phyloP scores from a whole-genome alignment of 2,113 vertebrate species.

The Istiophorus platypterus region DNA sequence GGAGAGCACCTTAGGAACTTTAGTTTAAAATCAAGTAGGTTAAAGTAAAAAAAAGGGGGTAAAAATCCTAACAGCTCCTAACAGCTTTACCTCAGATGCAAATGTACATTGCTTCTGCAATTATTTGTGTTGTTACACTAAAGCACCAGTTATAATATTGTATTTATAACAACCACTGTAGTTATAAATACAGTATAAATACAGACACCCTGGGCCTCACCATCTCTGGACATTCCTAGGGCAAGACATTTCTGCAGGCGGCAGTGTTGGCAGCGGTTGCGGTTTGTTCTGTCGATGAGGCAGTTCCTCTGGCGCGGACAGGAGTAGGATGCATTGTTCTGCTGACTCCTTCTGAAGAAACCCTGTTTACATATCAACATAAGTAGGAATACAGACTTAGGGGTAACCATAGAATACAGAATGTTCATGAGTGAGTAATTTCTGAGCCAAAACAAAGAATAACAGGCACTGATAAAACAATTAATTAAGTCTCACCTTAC shows the following conservation, averaged over 20 bases:
- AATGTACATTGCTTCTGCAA: neutral
- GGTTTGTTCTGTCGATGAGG: conserved; percentile 99
- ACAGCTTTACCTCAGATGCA: neutral
- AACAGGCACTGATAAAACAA: conserved; percentile 1
- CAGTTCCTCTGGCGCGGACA: conserved; percentile 99
- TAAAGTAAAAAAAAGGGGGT: neutral
- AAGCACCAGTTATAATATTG: neutral
- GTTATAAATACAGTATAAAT: neutral
- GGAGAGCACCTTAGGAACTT: neutral
- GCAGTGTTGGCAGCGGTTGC: conserved; percentile 99
- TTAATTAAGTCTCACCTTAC: conserved; percentile 89
- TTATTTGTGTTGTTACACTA: neutral
- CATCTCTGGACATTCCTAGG: conserved; percentile 99
- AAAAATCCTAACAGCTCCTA: neutral
- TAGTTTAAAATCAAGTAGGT: neutral
- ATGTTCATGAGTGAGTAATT: neutral
- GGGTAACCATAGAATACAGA: neutral
- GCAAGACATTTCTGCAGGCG: conserved; percentile 99
- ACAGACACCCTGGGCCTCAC: conserved; percentile 81
- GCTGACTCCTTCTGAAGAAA: conserved; percentile 99
- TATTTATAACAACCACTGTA: no score
- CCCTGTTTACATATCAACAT: conserved; percentile 83
- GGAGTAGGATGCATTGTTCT: conserved; percentile 99
- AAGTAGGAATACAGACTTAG: conserved; percentile 15
- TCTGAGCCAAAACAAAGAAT: neutral